Conservation (phyloP, 2,113 vertebrate species). For the Pygoscelis adeliae region DNA sequence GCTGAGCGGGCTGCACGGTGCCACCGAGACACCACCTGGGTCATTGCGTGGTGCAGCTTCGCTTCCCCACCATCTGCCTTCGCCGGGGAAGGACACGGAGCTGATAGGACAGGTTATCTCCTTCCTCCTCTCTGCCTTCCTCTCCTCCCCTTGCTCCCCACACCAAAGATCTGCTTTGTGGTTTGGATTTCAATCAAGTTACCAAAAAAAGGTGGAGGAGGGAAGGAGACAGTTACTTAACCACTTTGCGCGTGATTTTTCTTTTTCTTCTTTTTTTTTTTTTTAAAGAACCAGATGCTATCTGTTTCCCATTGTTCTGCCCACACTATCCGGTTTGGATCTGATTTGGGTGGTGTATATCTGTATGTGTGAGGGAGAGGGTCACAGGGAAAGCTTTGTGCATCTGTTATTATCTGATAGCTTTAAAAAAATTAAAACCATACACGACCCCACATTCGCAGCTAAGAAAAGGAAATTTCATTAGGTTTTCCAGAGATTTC, state of each 20-base stretch:
- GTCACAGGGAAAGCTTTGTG: neutral
- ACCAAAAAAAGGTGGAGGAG: neutral
- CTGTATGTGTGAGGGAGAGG: neutral
- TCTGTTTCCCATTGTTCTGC: slow-evolving; percentile 33
- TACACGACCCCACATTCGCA: rapidly evolving
- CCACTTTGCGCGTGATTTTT: neutral
- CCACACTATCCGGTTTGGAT: neutral
- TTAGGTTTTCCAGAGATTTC: neutral
- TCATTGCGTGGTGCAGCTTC: rapidly evolving
- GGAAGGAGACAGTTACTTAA: neutral
- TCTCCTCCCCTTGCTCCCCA: neutral
- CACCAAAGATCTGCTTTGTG: neutral
- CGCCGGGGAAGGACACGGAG: neutral
- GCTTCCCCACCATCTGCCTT: rapidly evolving
- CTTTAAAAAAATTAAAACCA: neutral
- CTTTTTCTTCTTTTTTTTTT: neutral
- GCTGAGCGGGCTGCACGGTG: neutral
- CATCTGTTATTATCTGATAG: neutral
- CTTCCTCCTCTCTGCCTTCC: neutral
- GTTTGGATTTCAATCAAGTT: neutral
- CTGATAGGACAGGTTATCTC: neutral
- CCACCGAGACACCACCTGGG: rapidly evolving
- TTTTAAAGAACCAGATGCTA: neutral
- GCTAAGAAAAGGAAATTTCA: neutral
- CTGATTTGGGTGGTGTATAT: neutral